Conservation (phyloP, 2,797 vertebrate species). For the Parauchenoglanis punctatus region DNA sequence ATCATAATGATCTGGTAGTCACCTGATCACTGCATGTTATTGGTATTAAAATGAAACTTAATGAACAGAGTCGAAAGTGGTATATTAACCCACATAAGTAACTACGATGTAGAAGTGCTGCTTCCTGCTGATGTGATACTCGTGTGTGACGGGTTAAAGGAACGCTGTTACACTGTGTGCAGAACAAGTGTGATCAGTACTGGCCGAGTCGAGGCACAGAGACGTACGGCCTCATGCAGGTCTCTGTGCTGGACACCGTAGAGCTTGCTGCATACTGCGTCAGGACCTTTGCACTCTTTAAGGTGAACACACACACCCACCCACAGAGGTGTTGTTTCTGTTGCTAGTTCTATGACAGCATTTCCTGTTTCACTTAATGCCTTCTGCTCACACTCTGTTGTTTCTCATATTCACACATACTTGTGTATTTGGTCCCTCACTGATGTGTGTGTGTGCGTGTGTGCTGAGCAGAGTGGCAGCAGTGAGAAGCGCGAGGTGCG, state of each 20-base stretch:
- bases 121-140: not conserved
- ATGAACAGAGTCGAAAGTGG: not conserved
- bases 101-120: not conserved
- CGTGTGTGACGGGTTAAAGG: not conserved
- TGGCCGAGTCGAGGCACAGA: constrained; percentile 97
- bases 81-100: not conserved
- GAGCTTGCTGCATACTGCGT: constrained; percentile 96
- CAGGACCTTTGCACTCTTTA: constrained; percentile 95
- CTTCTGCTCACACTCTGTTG: not conserved
- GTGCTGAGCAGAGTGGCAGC: constrained; percentile 84
- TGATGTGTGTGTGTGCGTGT: not conserved
- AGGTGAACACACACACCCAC: constrained; percentile 74
- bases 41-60: not conserved
- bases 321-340: not conserved
- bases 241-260: constrained; percentile 93
- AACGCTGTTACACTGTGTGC: constrained; percentile 39
- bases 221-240: constrained; percentile 94
- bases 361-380: not conserved
- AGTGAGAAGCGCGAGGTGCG: constrained; percentile 97
- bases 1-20: not conserved
- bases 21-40: constrained; percentile 7
- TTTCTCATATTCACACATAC: not conserved
- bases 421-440: not conserved
- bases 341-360: not conserved
- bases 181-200: constrained; percentile 99